Percentiles rank a stretch among this genome's conserved stretches.
These are phyloP conservation scores for Cantharis rufa DNA, from an alignment of 2,888 invertebrate species.

Conservation along the genomic window DNA sequence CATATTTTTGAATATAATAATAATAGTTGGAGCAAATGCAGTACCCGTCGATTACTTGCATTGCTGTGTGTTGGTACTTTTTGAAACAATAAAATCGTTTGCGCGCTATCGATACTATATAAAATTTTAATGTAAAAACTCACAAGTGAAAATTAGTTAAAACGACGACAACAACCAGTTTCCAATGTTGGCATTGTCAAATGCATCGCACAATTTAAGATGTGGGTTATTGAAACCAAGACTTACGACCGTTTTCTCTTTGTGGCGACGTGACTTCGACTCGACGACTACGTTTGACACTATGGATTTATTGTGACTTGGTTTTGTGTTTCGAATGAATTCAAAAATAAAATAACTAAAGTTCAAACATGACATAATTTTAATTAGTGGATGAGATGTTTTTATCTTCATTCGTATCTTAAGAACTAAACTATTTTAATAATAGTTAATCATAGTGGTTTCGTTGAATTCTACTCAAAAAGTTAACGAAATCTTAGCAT, in stretches of 20 bases:
- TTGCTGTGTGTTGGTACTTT: not conserved
- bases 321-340: not conserved
- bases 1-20: not conserved
- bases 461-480: no score
- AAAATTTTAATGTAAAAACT: not conserved
- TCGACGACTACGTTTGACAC: conserved; percentile 1
- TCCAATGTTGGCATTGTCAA: not conserved
- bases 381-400: not conserved
- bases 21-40: not conserved
- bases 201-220: conserved; percentile 4
- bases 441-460: not conserved
- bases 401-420: no score
- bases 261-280: conserved; percentile 3
- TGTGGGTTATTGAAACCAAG: conserved; percentile 4
- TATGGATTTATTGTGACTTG: not conserved
- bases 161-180: not conserved
- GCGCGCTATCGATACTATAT: not conserved
- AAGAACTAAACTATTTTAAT: no score
- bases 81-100: not conserved
- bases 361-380: not conserved
- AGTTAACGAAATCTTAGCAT: no score
- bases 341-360: not conserved
- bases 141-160: not conserved
- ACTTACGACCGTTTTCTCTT: conserved; percentile 2
- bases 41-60: not conserved